phyloP scores from a whole-genome alignment of 2,888 invertebrate species.

The Apamea epomidion region DNA sequence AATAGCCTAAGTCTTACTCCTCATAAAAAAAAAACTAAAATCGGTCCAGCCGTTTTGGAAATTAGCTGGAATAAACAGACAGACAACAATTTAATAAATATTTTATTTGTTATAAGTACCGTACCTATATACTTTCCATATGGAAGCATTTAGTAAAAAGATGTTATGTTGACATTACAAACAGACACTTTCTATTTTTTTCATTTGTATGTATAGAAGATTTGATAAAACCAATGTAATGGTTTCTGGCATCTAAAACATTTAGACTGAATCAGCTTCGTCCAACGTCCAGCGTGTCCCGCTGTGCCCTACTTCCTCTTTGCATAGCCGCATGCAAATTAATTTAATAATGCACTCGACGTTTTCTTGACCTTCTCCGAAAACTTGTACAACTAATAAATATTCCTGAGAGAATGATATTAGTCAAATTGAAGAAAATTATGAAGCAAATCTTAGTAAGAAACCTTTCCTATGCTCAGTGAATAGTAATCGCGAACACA shows the following conservation, averaged over 20 bases:
- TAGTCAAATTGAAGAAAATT: neutral
- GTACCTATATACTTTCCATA: too few species aligned
- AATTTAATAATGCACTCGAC: slow-evolving; percentile 38
- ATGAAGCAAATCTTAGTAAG: neutral
- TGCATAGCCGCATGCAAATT: slow-evolving; percentile 26
- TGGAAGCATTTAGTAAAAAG: too few species aligned
- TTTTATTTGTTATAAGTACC: too few species aligned
- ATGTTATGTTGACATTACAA: too few species aligned
- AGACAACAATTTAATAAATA: too few species aligned
- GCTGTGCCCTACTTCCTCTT: slow-evolving; percentile 1
- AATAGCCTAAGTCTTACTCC: neutral
- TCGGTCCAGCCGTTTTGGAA: neutral
- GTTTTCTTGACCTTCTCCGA: slow-evolving; percentile 17
- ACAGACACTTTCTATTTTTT: too few species aligned
- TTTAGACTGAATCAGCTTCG: neutral
- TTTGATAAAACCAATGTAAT: neutral
- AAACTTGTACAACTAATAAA: slow-evolving; percentile 17
- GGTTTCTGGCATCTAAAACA: neutral
- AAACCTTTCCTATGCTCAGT: too few species aligned
- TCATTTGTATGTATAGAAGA: too few species aligned
- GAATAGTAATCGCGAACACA: neutral
- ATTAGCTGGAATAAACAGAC: too few species aligned
- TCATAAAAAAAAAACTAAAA: neutral
- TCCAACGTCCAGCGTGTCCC: neutral
- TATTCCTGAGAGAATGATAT: slow-evolving; percentile 28